These are phyloP conservation scores for Agriopis leucophaearia DNA, from an alignment of 2,888 invertebrate species.

Conservation along the genomic window DNA sequence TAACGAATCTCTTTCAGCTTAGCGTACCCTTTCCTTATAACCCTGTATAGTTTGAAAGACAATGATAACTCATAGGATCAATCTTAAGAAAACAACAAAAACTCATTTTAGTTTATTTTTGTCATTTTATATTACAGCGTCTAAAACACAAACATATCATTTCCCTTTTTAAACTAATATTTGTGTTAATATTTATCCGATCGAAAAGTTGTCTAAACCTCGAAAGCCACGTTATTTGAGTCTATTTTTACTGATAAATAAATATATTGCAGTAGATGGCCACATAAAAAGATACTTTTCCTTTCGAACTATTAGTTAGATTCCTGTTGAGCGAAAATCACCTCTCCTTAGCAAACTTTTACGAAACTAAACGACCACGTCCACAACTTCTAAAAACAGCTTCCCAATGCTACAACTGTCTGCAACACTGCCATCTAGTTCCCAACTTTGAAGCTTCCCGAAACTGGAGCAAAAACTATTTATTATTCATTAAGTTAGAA, in stretches of 20 bases:
- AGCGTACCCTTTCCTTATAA: too few species aligned
- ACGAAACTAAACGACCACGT: conserved; percentile 9
- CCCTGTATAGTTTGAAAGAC: too few species aligned
- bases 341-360: conserved; percentile 7
- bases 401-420: conserved; percentile 13
- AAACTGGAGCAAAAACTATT: conserved; percentile 32
- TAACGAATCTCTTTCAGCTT: too few species aligned
- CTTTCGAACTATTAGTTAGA: not conserved
- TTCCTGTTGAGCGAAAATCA: not conserved
- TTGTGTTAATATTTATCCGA: too few species aligned
- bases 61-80: too few species aligned
- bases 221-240: too few species aligned
- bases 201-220: too few species aligned
- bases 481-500: conserved; percentile 44
- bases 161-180: too few species aligned
- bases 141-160: too few species aligned
- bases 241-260: not conserved
- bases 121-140: too few species aligned
- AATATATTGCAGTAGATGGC: not conserved
- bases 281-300: not conserved
- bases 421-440: conserved; percentile 10
- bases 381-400: conserved; percentile 3
- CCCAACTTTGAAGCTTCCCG: conserved; percentile 14
- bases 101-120: too few species aligned
- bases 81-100: too few species aligned